Evolutionary conservation across 1,140 invertebrate genomes (phyloP).

Genomic region (Dendrolimus kikuchii): DNA sequence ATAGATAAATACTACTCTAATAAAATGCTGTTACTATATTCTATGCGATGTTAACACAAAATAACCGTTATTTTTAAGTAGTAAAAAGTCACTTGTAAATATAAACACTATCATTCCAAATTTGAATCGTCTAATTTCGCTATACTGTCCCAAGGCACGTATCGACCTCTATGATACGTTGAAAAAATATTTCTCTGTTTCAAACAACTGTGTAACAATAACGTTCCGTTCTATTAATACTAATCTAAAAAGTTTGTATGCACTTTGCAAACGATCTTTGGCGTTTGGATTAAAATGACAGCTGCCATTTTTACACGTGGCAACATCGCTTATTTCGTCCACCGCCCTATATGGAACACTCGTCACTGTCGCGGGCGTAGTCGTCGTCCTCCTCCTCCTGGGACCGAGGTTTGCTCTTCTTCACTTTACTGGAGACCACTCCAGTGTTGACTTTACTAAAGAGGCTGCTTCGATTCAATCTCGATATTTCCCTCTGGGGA

Average conservation of each 20-base stretch:
- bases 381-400: constrained; percentile 69
- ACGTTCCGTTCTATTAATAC: constrained; percentile 1
- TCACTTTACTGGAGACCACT: constrained; percentile 48
- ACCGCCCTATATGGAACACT: constrained; percentile 68
- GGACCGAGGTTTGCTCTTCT: constrained; percentile 25
- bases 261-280: constrained; percentile 30
- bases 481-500: constrained; percentile 47
- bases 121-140: constrained; percentile 21
- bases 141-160: constrained; percentile 58
- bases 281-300: constrained; percentile 21
- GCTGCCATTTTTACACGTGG: constrained; percentile 5
- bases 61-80: constrained; percentile 12
- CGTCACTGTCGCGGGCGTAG: constrained; percentile 75
- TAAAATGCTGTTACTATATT: constrained; percentile 51
- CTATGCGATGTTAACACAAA: constrained; percentile 44
- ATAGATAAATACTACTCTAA: constrained; percentile 39
- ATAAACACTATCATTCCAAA: neutral
- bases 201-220: constrained; percentile 17
- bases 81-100: constrained; percentile 8
- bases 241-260: neutral
- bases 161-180: constrained; percentile 56
- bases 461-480: constrained; percentile 52
- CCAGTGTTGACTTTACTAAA: constrained; percentile 65
- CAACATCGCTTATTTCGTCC: constrained; percentile 10
- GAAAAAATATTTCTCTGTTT: constrained; percentile 57